phyloP scores from a whole-genome alignment of 1,140 invertebrate species.

The Danaus plexippus region DNA sequence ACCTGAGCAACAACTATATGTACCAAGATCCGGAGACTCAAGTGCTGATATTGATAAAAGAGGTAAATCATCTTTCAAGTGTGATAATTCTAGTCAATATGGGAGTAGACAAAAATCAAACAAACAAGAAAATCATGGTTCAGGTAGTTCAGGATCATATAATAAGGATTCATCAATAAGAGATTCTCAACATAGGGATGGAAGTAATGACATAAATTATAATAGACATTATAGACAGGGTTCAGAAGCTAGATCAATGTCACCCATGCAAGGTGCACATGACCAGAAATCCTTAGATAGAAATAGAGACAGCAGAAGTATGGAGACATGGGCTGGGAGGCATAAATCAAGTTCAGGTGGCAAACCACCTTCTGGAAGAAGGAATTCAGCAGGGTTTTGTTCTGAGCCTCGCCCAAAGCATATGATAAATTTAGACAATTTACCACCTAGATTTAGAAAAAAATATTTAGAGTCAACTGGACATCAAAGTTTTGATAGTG shows the following conservation, averaged over 20 bases:
- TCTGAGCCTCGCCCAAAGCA: slow-evolving; percentile 49
- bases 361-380: slow-evolving; percentile 65
- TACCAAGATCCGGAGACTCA: slow-evolving; percentile 45
- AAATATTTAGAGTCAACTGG: slow-evolving; percentile 66
- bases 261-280: slow-evolving; percentile 43
- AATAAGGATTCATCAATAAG: slow-evolving; percentile 40
- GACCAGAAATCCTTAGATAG: slow-evolving; percentile 49
- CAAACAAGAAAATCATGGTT: slow-evolving; percentile 45
- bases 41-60: slow-evolving; percentile 45
- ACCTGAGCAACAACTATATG: slow-evolving; percentile 62
- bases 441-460: slow-evolving; percentile 68
- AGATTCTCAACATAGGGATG: slow-evolving; percentile 48
- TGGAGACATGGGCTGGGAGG: slow-evolving; percentile 62
- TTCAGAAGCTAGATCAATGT: slow-evolving; percentile 64
- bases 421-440: slow-evolving; percentile 61
- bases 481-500: slow-evolving; percentile 58
- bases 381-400: slow-evolving; percentile 62
- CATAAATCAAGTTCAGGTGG: slow-evolving; percentile 53
- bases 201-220: slow-evolving; percentile 49
- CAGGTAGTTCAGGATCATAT: slow-evolving; percentile 41
- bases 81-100: slow-evolving; percentile 63
- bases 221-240: slow-evolving; percentile 59
- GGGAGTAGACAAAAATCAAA: slow-evolving; percentile 46
- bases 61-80: slow-evolving; percentile 35
- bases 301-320: slow-evolving; percentile 67